Evolutionary conservation across 2,113 vertebrate species (phyloP).

Genomic region (Stigmatopora argus): DNA sequence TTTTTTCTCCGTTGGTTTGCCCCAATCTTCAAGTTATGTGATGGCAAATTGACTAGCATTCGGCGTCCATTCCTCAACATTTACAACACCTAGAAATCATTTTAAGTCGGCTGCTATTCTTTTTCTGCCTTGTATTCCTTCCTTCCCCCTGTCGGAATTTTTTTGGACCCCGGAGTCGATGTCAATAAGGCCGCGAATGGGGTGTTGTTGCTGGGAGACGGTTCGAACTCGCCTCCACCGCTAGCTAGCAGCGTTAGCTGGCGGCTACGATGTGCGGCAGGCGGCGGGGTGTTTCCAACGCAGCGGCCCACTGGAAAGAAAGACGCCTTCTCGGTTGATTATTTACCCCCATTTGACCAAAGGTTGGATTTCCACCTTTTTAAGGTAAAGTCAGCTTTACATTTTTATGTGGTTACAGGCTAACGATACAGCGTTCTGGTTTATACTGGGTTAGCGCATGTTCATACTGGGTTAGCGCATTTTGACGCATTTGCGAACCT

Average conservation of each 20-base stretch:
- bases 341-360: constrained; percentile 15
- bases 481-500: constrained; percentile 18
- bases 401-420: constrained; percentile 6
- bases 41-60: constrained; percentile 21
- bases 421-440: neutral
- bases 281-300: constrained; percentile 31
- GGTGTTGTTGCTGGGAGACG: constrained; percentile 65
- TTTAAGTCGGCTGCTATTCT: neutral
- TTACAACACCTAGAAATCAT: constrained; percentile 1
- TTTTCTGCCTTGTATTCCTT: neutral
- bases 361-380: constrained; percentile 43
- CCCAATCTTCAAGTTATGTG: neutral
- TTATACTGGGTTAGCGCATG: constrained; percentile 23
- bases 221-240: constrained; percentile 39
- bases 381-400: constrained; percentile 59
- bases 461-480: constrained; percentile 17
- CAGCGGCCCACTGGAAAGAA: constrained; percentile 27
- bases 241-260: constrained; percentile 55
- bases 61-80: neutral
- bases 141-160: constrained; percentile 6
- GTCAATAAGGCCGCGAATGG: constrained; percentile 58
- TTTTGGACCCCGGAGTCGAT: constrained; percentile 32
- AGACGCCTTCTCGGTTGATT: constrained; percentile 39
- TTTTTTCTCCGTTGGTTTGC: constrained; percentile 1
- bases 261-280: constrained; percentile 56